A percentile compares a stretch with the other conserved stretches of the same genome.
phyloP scores from a whole-genome alignment of 2,888 invertebrate genomes.

The Zelleria hepariella region DNA sequence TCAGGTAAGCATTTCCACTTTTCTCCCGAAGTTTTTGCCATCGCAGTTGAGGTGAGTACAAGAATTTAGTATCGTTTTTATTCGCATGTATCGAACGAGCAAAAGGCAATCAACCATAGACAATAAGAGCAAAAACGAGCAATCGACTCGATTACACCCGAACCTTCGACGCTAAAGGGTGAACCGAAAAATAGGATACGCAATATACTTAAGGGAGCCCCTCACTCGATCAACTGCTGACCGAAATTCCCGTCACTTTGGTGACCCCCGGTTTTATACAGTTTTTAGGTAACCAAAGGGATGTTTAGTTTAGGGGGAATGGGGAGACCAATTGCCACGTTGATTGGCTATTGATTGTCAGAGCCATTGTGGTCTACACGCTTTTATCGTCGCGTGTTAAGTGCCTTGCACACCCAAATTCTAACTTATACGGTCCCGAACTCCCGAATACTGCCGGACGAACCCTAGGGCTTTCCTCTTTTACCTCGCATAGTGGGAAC shows the following conservation, averaged over 20 bases:
- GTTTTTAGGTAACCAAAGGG: not conserved
- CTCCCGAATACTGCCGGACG: too few relatives aligned
- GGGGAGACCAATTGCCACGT: constrained; percentile 24
- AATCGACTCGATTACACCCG: not conserved
- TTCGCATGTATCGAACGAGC: not conserved
- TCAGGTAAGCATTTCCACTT: not conserved
- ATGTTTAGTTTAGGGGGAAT: constrained; percentile 14
- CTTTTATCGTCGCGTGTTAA: not conserved
- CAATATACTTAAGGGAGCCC: constrained; percentile 25
- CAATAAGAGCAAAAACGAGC: not conserved
- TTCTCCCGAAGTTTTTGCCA: not conserved
- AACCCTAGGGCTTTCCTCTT: not conserved
- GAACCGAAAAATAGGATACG: constrained; percentile 28
- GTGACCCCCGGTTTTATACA: not conserved
- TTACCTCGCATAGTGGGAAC: not conserved
- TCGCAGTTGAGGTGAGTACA: not conserved
- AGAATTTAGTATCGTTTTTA: not conserved
- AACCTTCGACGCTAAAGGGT: constrained; percentile 18
- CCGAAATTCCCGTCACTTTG: not conserved
- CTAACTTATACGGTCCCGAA: not conserved
- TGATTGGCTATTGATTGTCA: constrained; percentile 25
- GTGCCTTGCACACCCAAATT: not conserved
- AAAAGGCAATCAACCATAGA: not conserved
- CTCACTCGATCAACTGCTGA: constrained; percentile 23
- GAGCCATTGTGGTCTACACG: not conserved